These are phyloP conservation scores for Eupeodes luniger DNA, from an alignment of 2,888 invertebrate genomes.

Conservation along the genomic window DNA sequence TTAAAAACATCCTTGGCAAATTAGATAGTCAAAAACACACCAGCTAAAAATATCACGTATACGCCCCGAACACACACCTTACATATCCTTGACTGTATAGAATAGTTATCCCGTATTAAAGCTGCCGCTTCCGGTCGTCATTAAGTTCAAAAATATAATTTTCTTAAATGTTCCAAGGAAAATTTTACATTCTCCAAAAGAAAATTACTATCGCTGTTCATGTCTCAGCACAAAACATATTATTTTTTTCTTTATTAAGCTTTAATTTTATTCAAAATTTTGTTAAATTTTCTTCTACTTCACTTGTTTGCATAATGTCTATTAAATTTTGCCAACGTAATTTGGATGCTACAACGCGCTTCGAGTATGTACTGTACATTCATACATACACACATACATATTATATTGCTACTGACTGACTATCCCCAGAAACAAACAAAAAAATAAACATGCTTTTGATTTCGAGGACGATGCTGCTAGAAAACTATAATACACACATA, in stretches of 20 bases:
- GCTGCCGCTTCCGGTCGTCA: neutral
- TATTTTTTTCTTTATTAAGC: neutral
- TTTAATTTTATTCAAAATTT: constrained; percentile 46
- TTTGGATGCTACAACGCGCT: neutral
- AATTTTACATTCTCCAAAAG: neutral
- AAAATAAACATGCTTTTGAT: constrained; percentile 21
- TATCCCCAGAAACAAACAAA: constrained; percentile 13
- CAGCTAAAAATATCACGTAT: too few relatives aligned
- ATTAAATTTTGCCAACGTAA: constrained; percentile 36
- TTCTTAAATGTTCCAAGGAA: neutral
- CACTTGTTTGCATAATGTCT: constrained; percentile 65
- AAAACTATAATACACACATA: neutral
- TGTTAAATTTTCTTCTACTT: constrained; percentile 42
- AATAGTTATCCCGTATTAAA: too few relatives aligned
- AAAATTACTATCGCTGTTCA: constrained; percentile 1
- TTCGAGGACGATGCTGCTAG: neutral
- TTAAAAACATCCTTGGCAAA: too few relatives aligned
- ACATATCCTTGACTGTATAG: too few relatives aligned
- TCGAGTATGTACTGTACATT: too few relatives aligned
- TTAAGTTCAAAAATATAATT: neutral
- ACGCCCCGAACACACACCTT: too few relatives aligned
- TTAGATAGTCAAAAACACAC: too few relatives aligned
- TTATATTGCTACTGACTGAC: too few relatives aligned
- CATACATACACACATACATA: too few relatives aligned
- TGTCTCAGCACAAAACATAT: neutral